Evolutionary conservation across 92 coral and sea anemone genomes (phyloP).

Genomic region (Zoanthus sansibaricus): DNA sequence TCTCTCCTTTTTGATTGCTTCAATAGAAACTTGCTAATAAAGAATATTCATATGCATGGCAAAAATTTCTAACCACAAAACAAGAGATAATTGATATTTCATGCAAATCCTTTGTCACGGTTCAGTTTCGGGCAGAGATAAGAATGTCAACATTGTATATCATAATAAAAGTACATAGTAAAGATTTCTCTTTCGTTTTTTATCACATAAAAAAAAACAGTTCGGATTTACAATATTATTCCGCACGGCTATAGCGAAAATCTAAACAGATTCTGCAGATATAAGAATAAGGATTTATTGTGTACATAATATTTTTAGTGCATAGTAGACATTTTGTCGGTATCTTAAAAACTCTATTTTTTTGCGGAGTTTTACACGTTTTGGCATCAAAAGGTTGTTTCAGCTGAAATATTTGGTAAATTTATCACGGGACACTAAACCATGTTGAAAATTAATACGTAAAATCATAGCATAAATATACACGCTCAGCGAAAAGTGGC

Average conservation of each 20-base stretch:
- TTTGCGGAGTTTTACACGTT: neutral
- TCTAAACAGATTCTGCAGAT: slow-evolving; percentile 27
- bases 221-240: neutral
- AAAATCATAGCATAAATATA: slow-evolving; percentile 28
- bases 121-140: neutral
- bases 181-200: neutral
- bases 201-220: neutral
- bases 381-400: slow-evolving; percentile 13
- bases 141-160: neutral
- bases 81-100: slow-evolving; percentile 36
- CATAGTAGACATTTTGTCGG: neutral
- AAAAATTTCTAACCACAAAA: slow-evolving; percentile 25
- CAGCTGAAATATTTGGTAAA: slow-evolving; percentile 17
- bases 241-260: neutral
- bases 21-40: slow-evolving; percentile 24
- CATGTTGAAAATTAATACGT: neutral
- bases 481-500: neutral
- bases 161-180: neutral
- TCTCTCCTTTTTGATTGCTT: slow-evolving; percentile 27
- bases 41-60: slow-evolving; percentile 4
- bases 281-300: neutral
- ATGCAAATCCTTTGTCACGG: slow-evolving; percentile 1
- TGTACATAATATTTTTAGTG: neutral
- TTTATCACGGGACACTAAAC: neutral
- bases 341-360: neutral